Evolutionary conservation across 2,113 vertebrate species (phyloP).

Genomic region (Toxostoma redivivum): DNA sequence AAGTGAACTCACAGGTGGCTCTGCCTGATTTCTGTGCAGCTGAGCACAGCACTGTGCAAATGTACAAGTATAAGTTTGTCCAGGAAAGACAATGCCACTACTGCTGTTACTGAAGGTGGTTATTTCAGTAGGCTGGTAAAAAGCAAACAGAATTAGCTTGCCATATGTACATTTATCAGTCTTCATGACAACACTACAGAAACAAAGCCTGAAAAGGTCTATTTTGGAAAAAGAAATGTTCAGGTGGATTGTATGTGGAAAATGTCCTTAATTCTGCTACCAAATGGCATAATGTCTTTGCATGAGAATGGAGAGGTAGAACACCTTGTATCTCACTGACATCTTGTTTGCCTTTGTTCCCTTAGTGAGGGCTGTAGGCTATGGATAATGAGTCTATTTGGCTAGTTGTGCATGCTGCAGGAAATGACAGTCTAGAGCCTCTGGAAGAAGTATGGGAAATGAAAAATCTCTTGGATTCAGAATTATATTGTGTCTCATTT

Average conservation of each 20-base stretch:
- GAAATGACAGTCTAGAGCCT: background rate
- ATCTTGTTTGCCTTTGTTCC: background rate
- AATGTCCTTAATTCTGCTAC: background rate
- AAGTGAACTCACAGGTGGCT: background rate
- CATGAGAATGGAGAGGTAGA: background rate
- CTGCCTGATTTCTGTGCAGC: background rate
- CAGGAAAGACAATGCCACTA: background rate
- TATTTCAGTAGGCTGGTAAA: background rate
- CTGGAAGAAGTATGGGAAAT: background rate
- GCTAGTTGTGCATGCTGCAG: background rate
- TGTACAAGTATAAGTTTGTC: background rate
- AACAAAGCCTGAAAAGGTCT: background rate
- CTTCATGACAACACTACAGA: background rate
- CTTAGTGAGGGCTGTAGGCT: background rate
- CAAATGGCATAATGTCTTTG: background rate
- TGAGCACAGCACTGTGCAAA: background rate
- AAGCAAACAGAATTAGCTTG: background rate
- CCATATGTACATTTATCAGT: background rate
- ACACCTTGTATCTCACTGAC: background rate
- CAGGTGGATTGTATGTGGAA: background rate
- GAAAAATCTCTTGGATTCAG: background rate
- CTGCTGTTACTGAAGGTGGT: background rate
- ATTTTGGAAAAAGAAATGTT: background rate
- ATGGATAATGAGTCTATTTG: rapidly evolving
- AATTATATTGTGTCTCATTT: background rate